Conservation (phyloP, 2,888 invertebrate species). For the Nephrotoma flavescens region DNA sequence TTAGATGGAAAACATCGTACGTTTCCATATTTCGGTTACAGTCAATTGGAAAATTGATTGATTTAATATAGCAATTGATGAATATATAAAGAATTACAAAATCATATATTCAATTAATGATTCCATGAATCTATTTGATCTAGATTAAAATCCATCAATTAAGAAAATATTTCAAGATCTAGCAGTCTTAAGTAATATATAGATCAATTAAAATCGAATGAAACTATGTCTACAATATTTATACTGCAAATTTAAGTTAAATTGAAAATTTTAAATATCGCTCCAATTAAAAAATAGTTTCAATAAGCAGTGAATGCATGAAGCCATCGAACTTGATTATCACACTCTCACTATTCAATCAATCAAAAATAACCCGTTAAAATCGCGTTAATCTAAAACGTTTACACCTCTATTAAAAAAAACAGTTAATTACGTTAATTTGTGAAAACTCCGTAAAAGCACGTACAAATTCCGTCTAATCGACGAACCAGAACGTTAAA, state of each 20-base stretch:
- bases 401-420: background rate
- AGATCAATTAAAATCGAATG: background rate
- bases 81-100: background rate
- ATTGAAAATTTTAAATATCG: background rate
- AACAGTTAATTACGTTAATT: background rate
- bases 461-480: background rate
- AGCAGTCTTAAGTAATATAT: background rate
- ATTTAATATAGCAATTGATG: too few species aligned
- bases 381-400: background rate
- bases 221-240: background rate
- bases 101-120: background rate
- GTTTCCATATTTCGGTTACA: background rate
- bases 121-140: background rate
- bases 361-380: background rate
- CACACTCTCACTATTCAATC: background rate
- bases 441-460: background rate
- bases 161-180: background rate
- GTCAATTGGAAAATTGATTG: background rate
- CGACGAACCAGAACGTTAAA: background rate
- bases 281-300: background rate
- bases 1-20: background rate
- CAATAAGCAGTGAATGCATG: background rate
- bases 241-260: background rate
- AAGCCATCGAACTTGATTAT: background rate
- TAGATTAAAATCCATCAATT: background rate